Evolutionary conservation across 2,797 vertebrate genomes (phyloP), one percentile per base, ranked within the genome.

Genomic region (Epinephelus coioides): DNA sequence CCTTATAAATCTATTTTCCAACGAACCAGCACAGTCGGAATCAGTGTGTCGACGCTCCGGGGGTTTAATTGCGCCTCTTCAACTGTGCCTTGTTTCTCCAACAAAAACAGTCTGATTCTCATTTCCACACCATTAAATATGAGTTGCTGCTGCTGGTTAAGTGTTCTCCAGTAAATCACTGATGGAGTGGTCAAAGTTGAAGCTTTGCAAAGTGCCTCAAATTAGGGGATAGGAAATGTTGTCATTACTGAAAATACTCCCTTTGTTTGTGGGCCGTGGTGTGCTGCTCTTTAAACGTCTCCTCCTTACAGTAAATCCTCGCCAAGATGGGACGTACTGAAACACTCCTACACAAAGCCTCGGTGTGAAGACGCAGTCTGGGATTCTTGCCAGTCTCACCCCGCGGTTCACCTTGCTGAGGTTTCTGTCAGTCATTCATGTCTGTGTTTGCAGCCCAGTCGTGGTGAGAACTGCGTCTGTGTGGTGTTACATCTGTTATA

Each of bases 321-420:
- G 27, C 54, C 54, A 40, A 69, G 51, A 66, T 34, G 54, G 40
- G 43, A 75, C 60, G 72, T 34, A 17, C 73, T 17, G 27, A 80
- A 69, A 76, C 56, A 57, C 73, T 83, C 51, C 68, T 43, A 64
- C 80, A 78, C 79, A 56, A 76, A 76, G 25, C 34, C 79, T 43
- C 25, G 2, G 65, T 2, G 15, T 73, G 69, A 49, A 77, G 79
- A 73, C 38, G 60, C 79, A 63, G 70, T 87, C 85, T 89, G 90
- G 88, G 90, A 87, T 43, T 44, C 60, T 19, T 2, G 76, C 88
- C 91, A 86, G 73, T 51, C 69, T 87, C 64, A 2, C 69, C 54
- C 56, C 47, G 71, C n/a, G 65, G 59, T 82, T 87, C 89, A 87
- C 88, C 85, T 83, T 53, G 68, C 56, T 70, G 81, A 75, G 40